These are phyloP conservation scores for Butorides virescens DNA, from an alignment of 2,113 vertebrate genomes.

Conservation along the genomic window DNA sequence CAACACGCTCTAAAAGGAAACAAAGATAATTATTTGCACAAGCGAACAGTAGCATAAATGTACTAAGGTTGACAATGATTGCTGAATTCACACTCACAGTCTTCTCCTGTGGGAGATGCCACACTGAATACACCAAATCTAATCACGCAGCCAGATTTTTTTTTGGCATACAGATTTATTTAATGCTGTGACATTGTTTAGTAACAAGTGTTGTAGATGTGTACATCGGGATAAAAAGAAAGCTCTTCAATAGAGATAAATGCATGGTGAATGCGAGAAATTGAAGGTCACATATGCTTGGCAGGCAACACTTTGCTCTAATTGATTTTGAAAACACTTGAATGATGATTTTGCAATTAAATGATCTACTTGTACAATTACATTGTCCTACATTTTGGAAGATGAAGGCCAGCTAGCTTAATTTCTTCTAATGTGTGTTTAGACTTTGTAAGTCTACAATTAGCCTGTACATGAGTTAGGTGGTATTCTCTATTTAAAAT, in stretches of 20 bases:
- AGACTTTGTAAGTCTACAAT: neutral
- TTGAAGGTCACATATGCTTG: neutral
- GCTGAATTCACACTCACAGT: neutral
- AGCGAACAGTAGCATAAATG: neutral
- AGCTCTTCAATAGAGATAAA: neutral
- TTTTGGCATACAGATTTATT: neutral
- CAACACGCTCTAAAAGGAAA: neutral
- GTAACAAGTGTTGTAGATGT: neutral
- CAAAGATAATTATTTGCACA: neutral
- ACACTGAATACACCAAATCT: neutral
- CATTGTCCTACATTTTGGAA: neutral
- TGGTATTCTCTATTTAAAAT: neutral
- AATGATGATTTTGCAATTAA: conserved; percentile 5
- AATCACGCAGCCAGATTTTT: neutral
- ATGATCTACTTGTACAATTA: neutral
- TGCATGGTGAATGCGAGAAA: neutral
- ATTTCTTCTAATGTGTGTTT: neutral
- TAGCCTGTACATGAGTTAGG: neutral
- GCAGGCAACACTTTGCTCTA: neutral
- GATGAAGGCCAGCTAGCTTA: neutral
- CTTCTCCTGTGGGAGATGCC: neutral
- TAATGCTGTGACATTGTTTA: neutral
- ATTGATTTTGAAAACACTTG: conserved; percentile 3
- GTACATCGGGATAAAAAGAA: neutral
- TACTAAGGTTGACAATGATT: neutral